Evolutionary conservation across 2,797 vertebrate genomes (phyloP), one percentile per base, ranked within the genome.

Genomic region (Hemitrygon akajei): DNA sequence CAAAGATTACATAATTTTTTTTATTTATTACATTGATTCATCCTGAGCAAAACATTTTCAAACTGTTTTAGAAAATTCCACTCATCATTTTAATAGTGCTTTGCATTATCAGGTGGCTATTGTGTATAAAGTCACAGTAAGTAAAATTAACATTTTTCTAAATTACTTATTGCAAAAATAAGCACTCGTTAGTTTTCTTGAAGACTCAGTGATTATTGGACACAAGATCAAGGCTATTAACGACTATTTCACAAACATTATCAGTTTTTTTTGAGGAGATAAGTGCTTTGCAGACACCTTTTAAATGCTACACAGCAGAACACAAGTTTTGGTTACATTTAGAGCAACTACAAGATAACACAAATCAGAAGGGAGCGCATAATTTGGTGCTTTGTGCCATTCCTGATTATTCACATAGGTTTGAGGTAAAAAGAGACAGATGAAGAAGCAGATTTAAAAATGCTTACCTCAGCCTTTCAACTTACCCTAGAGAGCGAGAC

Each of bases 401-500:
- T 12, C 14, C 27, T 12, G 4, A 63, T n/a, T 27, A 56, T 14
- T 86, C 16, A 58, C 12, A 86, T 12, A 60, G 10, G 4, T 84
- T 27, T 56, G 56, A 60, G 12, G 9, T 4, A 12, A 86, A 63
- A 84, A 14, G 63, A 12, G 30, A 60, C 25, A 86, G 82, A n/a
- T 60, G 27, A 84, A 11, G 18, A 18, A 81, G 40, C 22, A 18
- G 40, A 71, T 37, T 40, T 40, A 71, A 7, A n/a, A 9, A 27
- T 25, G 82, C 16, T 14, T 27, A 7, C 0, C 37, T 30, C 12
- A 56, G 47, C 25, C 69, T 56, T 75, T 92, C 6, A 63, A n/a
- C 71, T 47, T 93, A 93, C 91, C 91, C 30, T 76, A 2, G 91
- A 93, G 37, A 73, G 91, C 0, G 91, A 93, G 14, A 93, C 71